Evolutionary conservation across 2,888 invertebrate species (phyloP).

Genomic region (Cheilosia vulpina): DNA sequence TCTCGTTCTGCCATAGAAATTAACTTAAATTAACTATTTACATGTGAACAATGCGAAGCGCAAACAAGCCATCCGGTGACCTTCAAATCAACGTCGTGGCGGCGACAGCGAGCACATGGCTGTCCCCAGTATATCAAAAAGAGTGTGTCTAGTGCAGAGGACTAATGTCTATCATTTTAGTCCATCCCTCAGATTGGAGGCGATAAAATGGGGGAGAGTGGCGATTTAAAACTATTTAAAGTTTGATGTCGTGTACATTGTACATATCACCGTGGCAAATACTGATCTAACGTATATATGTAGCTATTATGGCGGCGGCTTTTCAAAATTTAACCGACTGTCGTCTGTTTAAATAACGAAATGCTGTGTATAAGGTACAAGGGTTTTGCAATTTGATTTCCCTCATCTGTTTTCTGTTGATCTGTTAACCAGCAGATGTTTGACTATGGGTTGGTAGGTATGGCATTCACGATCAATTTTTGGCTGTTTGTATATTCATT

Average conservation of each 20-base stretch:
- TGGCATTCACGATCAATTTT: slow-evolving; percentile 11
- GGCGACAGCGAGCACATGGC: slow-evolving; percentile 17
- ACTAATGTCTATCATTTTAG: slow-evolving; percentile 40
- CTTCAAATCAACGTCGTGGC: slow-evolving; percentile 57
- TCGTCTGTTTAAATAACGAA: background rate
- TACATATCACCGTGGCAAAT: background rate
- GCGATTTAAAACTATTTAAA: slow-evolving; percentile 56
- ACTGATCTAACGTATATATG: no score
- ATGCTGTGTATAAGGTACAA: slow-evolving; percentile 7
- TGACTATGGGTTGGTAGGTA: background rate
- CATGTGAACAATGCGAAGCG: slow-evolving; percentile 58
- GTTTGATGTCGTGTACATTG: slow-evolving; percentile 5
- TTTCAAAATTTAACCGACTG: background rate
- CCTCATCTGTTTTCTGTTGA: background rate
- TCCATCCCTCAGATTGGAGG: slow-evolving; percentile 53
- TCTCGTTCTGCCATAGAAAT: slow-evolving; percentile 39
- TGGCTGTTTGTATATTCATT: slow-evolving; percentile 7
- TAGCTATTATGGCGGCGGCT: no score
- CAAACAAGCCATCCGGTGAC: slow-evolving; percentile 74
- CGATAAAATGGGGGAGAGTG: slow-evolving; percentile 53
- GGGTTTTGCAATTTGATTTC: slow-evolving; percentile 10
- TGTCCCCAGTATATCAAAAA: slow-evolving; percentile 24
- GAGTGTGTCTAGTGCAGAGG: slow-evolving; percentile 45
- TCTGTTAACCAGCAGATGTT: slow-evolving; percentile 20
- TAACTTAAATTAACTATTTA: slow-evolving; percentile 73